Conservation (phyloP, 2,797 vertebrate species). For the Galago senegalensis region DNA sequence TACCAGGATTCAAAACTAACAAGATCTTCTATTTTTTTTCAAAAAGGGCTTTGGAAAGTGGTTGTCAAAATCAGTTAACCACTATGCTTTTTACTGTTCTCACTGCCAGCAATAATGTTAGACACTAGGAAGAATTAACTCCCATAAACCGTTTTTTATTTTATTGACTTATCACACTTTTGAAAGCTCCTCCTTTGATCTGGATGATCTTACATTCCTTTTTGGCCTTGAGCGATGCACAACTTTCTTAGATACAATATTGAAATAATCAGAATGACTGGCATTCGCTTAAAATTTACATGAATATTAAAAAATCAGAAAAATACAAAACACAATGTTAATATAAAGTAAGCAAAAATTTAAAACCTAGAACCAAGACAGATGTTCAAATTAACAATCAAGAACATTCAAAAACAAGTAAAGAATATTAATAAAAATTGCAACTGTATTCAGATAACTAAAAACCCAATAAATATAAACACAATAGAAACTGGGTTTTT, state of each 20-base stretch:
- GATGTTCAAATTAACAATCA: background rate
- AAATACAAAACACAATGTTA: background rate
- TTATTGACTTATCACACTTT: background rate
- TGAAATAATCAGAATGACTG: background rate
- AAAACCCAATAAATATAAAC: background rate
- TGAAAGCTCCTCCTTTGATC: background rate
- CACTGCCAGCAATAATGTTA: background rate
- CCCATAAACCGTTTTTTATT: background rate
- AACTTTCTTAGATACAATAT: background rate
- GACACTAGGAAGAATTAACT: background rate
- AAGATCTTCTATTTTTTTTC: background rate
- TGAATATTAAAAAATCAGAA: background rate
- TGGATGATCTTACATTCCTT: background rate
- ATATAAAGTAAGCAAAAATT: background rate
- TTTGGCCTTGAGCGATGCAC: background rate
- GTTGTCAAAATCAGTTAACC: background rate
- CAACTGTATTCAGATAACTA: background rate
- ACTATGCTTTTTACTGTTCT: background rate
- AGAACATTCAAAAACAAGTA: background rate
- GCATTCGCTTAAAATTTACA: background rate
- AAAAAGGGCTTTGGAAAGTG: background rate
- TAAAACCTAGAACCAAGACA: background rate
- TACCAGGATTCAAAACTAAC: background rate
- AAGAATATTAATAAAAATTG: background rate
- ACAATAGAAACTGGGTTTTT: background rate